Evolutionary conservation across 2,113 vertebrate species (phyloP), one percentile per base, ranked within the genome.

Genomic region (Charadrius vociferus): DNA sequence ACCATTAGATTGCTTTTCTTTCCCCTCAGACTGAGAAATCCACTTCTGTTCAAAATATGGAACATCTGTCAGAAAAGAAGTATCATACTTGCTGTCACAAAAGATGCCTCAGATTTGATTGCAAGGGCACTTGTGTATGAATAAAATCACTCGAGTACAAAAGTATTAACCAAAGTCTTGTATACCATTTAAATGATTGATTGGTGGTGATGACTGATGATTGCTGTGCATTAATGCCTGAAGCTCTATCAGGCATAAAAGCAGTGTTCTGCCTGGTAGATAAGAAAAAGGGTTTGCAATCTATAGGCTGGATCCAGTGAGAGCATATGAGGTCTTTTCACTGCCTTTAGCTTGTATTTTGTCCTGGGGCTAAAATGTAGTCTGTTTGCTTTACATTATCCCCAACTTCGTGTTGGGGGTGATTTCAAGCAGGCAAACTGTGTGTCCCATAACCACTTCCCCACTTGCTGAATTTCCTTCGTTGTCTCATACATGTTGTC

Each of bases 81-180:
- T 65, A 65, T 93, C 84, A 37, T 53, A 75, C 81, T 92, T 89
- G 22, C 53, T 9, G 1, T 67, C 58, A 91, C 36, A 89, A 96
- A 96, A 81, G 72, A 89, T 63, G 77, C 41, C 73, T 97, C 73
- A 77, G 87, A 85, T 93, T 68, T 97, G 96, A 96, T 97, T 97
- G 81, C 96, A 94, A 93, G 87, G 66, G 74, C 81, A 87, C 93
- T 97, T 96, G 36, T 96, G 62, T 88, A 88, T 82, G 90, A 91
- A 85, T 68, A 93, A 95, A 97, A 96, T 95, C 83, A 81, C 68
- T 95, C 88, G 79, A 89, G 81, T 85, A 81, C 65, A 85, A 75
- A 95, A 88, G 73, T 89, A 96, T 91, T 95, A 97, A 87, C 73
- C 49, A 27, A 93, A 84, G 59, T 43, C 73, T 93, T 91, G 81